These are phyloP conservation scores for Porites lobata DNA, from an alignment of 92 coral and sea anemone species.

Conservation along the genomic window DNA sequence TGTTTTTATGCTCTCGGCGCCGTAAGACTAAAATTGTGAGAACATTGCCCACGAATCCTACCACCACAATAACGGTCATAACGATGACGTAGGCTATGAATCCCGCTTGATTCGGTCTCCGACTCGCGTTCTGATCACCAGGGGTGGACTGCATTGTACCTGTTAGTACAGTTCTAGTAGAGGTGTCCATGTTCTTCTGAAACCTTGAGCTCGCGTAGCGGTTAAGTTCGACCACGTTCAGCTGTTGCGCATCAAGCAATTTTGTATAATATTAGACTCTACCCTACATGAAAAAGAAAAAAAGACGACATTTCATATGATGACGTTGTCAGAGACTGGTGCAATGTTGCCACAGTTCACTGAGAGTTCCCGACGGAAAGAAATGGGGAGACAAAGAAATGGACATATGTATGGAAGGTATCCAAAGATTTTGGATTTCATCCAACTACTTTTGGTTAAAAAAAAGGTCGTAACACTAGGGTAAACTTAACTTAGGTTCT, in stretches of 20 bases:
- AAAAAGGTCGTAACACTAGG: too few species aligned
- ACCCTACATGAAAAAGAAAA: neutral
- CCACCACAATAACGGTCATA: constrained; percentile 48
- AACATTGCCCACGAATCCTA: constrained; percentile 64
- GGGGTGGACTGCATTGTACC: neutral
- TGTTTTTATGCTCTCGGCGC: constrained; percentile 59
- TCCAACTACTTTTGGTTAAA: too few species aligned
- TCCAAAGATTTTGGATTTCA: too few species aligned
- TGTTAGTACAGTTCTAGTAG: neutral
- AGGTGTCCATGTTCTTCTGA: neutral
- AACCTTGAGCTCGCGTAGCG: neutral
- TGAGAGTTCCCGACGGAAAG: too few species aligned
- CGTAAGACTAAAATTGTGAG: constrained; percentile 58
- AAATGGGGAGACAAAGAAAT: too few species aligned
- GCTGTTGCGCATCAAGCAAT: neutral
- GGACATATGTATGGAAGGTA: too few species aligned
- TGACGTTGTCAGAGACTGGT: neutral
- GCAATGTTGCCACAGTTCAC: too few species aligned
- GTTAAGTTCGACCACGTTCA: neutral
- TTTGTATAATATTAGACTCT: too few species aligned
- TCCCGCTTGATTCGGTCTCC: neutral
- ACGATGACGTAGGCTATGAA: constrained; percentile 46
- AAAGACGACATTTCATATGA: too few species aligned
- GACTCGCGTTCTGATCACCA: neutral
- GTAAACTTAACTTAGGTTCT: too few species aligned